Percentiles rank a stretch among this genome's conserved stretches.
Evolutionary conservation across 1,140 invertebrate species (phyloP).

Genomic region (Zaprionus vittiger): DNA sequence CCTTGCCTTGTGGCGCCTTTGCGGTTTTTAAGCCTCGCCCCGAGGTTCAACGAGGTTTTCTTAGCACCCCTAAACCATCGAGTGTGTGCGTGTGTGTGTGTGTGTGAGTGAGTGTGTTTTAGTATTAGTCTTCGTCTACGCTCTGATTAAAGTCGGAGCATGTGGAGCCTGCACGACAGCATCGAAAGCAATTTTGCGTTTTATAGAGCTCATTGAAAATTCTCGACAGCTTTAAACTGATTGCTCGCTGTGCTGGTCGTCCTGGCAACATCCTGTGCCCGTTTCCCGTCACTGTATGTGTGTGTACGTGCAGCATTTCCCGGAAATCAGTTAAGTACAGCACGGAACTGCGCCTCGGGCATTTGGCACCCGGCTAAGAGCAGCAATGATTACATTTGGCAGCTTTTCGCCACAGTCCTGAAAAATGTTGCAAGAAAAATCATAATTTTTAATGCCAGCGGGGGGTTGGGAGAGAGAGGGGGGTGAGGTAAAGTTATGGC

Average conservation of each 20-base stretch:
- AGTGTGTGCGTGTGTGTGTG: slow-evolving; percentile 14
- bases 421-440: slow-evolving; percentile 39
- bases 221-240: slow-evolving; percentile 79
- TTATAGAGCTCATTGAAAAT: slow-evolving; percentile 71
- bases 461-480: neutral
- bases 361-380: slow-evolving; percentile 65
- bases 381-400: slow-evolving; percentile 69
- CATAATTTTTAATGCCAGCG: slow-evolving; percentile 50
- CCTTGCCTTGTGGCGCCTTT: slow-evolving; percentile 31
- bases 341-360: slow-evolving; percentile 57
- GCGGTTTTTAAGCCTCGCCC: slow-evolving; percentile 47
- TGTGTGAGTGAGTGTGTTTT: slow-evolving; percentile 20
- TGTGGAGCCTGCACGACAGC: slow-evolving; percentile 7
- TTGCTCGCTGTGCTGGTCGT: slow-evolving; percentile 54
- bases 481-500: neutral
- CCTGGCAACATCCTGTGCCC: slow-evolving; percentile 39
- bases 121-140: slow-evolving; percentile 26
- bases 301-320: slow-evolving; percentile 47
- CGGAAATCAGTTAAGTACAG: slow-evolving; percentile 78
- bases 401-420: slow-evolving; percentile 37
- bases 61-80: slow-evolving; percentile 13
- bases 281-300: slow-evolving; percentile 17
- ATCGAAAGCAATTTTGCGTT: slow-evolving; percentile 50
- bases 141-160: slow-evolving; percentile 62
- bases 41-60: slow-evolving; percentile 11